These are phyloP conservation scores for Dysmachus trigonus DNA, from an alignment of 2,888 invertebrate species.

Conservation along the genomic window DNA sequence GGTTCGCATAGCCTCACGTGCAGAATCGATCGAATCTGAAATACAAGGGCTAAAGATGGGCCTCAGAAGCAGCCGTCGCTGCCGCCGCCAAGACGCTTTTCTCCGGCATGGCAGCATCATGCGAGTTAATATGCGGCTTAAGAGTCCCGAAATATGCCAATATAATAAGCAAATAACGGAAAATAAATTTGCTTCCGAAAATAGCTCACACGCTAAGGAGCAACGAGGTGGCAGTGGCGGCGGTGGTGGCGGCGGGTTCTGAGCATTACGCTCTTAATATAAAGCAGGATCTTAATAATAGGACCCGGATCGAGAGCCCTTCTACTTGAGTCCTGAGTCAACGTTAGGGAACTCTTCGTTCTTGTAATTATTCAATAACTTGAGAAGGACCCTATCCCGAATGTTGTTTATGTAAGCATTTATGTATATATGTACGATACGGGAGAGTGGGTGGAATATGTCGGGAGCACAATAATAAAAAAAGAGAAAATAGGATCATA, in stretches of 20 bases:
- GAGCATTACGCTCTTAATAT: constrained; percentile 20
- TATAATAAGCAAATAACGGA: constrained; percentile 30
- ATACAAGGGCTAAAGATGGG: background rate
- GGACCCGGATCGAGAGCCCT: background rate
- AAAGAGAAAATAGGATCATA: background rate
- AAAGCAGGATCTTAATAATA: constrained; percentile 31
- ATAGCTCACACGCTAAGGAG: background rate
- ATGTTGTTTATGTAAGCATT: constrained; percentile 27
- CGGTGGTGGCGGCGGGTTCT: background rate
- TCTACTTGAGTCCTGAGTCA: background rate
- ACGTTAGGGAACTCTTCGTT: background rate
- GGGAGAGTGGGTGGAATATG: background rate
- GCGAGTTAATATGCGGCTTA: background rate
- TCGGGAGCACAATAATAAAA: background rate
- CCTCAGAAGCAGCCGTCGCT: too few species aligned
- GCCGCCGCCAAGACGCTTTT: too few species aligned
- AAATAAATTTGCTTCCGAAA: constrained; percentile 22
- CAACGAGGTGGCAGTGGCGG: background rate
- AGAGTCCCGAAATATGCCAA: constrained; percentile 12
- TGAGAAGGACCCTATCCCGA: constrained; percentile 7
- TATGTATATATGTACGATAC: background rate
- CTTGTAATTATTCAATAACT: constrained; percentile 27
- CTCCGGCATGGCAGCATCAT: background rate
- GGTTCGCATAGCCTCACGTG: background rate
- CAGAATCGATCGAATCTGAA: background rate